Evolutionary conservation across 2,113 vertebrate species (phyloP), one percentile per base, ranked within the genome.

Genomic region (Taurulus bubalis): DNA sequence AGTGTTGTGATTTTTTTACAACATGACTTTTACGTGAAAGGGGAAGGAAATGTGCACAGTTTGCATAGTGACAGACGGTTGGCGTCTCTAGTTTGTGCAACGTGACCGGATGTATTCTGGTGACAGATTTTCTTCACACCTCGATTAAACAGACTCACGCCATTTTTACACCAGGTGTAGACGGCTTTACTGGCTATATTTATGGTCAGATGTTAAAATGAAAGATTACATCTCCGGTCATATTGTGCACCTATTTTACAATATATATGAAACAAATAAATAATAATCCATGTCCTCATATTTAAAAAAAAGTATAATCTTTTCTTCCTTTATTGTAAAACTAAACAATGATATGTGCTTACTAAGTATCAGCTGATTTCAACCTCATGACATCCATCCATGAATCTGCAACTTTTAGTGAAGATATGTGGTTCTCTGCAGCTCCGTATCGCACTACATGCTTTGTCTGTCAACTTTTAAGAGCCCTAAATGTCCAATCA

Each of bases 1-100:
- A 55, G 38, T 22, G 60, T 60, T 47, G 40, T 78, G 72, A 66
- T 71, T 45, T 6, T 45, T 6, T n/a, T 58, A 53, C 49, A 51
- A 72, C 32, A 40, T 28, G 24, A 55, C 14, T 30, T 22, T 59
- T 24, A 32, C 4, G 0, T 45, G 22, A 77, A 36, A 83, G 24
- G 18, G 70, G 10, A 15, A 62, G 51, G 66, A 75, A 77, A 83
- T 18, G 30, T 55, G 20, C 6, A 4, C 28, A 30, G 22, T 36
- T 59, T 51, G 42, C 34, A 70, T 22, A 2, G 2, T 49, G 24
- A 22, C 16, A 15, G 36, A 47, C 12, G 22, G 28, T 51, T 53
- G 24, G 40, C 22, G 20, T 42, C n/a, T n/a, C 18, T 40, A 0
- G 6, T 58, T 12, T 64, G 26, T 22, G n/a, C 6, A 63, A 16